Base-by-base conservation (phyloP, 2,113 vertebrate genomes). In the Anguilla japonica region DNA sequence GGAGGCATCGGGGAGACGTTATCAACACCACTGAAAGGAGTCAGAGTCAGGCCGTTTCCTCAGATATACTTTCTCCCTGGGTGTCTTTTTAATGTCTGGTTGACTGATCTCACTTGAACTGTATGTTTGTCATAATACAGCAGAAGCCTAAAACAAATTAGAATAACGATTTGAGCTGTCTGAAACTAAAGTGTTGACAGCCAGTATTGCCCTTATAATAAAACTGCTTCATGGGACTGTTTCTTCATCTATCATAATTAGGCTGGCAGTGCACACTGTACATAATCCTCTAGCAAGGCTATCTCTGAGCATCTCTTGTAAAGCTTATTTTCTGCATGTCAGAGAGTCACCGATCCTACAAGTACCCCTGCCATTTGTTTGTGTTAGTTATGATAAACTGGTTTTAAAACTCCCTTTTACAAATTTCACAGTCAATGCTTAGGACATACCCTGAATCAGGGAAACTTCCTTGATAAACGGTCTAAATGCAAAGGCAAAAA, bases 81-180 rank as follows among this genome's bases (percentile, higher is more conserved):
- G 79, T 18, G 79, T 40, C 79, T 80, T 41, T 80, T 80, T 40
- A 39, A 50, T 14, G 5, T 50, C 41, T 53, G 16, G 11, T 82
- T 82, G 81, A 82, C 41, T 82, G 46, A 56, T 53, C 22, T 56
- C 46, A 3, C 43, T 82, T 82, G 40, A 41, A 82, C 13, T 56
- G 46, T 13, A 14, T 82, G 7, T 53, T 82, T n/a, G 26, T 53
- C 81, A 82, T 53, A 56, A 50, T 82, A 20, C 22, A 53, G 16
- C 79, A 41, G 79, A 80, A 80, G 39, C 79, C 79, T 80, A 40
- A 80, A 80, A 40, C 79, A 80, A 80, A 80, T 40, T 41, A 80
- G 79, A 40, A 41, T 80, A 80, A 41, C 41, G 13, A 39, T 41
- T 41, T 40, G 79, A 80, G 79, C 79, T 80, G 79, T 80, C 41